Evolutionary conservation across 2,888 invertebrate genomes (phyloP).

Genomic region (Drosophila parthenogenetica): DNA sequence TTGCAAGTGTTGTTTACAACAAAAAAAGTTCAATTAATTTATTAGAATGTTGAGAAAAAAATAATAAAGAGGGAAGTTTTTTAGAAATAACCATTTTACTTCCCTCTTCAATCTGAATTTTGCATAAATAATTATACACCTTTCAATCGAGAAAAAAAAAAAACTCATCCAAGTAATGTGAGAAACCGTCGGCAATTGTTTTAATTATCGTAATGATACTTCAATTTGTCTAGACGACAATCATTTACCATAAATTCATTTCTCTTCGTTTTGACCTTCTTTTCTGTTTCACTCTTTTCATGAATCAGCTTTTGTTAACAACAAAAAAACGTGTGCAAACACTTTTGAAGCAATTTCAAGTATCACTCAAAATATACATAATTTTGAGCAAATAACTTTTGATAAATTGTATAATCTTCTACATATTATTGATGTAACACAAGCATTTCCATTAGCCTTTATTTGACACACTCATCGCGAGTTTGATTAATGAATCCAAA

Average conservation of each 20-base stretch:
- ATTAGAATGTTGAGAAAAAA: neutral
- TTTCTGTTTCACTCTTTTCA: slow-evolving; percentile 8
- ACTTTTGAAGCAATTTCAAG: neutral
- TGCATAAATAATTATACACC: neutral
- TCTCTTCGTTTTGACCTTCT: slow-evolving; percentile 6
- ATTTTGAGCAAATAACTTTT: neutral
- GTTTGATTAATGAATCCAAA: slow-evolving; percentile 4
- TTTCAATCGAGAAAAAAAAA: neutral
- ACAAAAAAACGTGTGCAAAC: neutral
- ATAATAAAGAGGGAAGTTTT: neutral
- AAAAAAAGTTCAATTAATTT: slow-evolving; percentile 12
- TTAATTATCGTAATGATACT: slow-evolving; percentile 70
- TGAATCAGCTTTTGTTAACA: neutral
- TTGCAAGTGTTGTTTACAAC: slow-evolving; percentile 3
- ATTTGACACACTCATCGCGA: neutral
- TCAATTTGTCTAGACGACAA: slow-evolving; percentile 67
- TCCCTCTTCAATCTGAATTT: neutral
- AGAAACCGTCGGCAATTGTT: slow-evolving; percentile 23
- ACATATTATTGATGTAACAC: neutral
- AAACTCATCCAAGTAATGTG: slow-evolving; percentile 6
- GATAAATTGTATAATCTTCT: neutral
- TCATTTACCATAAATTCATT: slow-evolving; percentile 23
- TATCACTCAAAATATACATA: slow-evolving; percentile 1
- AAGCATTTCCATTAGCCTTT: slow-evolving; percentile 12
- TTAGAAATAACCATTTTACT: neutral